Conservation (phyloP, 2,888 invertebrate genomes). For the Drosophila greeni region DNA sequence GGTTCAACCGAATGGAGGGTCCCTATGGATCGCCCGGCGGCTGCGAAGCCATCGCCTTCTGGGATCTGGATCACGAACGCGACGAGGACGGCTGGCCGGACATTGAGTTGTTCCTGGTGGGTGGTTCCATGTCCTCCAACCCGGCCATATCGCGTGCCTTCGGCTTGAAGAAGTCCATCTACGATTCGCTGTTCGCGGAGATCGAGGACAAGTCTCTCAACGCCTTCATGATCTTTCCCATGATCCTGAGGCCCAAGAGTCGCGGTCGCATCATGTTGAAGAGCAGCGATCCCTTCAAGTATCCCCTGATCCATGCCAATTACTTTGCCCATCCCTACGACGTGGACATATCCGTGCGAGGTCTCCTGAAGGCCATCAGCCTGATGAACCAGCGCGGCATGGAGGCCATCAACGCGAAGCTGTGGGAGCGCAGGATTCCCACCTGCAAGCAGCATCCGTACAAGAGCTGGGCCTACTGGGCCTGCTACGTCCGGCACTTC, state of each 20-base stretch:
- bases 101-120: conserved; percentile 84
- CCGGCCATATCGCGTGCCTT: conserved; percentile 79
- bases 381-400: conserved; percentile 80
- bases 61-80: conserved; percentile 81
- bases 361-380: conserved; percentile 81
- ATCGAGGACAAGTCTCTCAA: conserved; percentile 76
- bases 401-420: conserved; percentile 79
- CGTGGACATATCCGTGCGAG: conserved; percentile 82
- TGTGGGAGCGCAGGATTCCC: conserved; percentile 82
- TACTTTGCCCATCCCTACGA: conserved; percentile 84
- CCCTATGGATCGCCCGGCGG: conserved; percentile 81
- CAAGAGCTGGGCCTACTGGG: conserved; percentile 83
- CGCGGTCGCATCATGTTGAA: conserved; percentile 84
- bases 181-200: conserved; percentile 79
- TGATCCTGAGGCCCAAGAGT: conserved; percentile 84
- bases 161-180: conserved; percentile 79
- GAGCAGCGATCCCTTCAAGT: conserved; percentile 82
- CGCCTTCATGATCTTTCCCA: conserved; percentile 82
- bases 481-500: conserved; percentile 82
- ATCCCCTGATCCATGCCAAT: conserved; percentile 85
- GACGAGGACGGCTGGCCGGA: conserved; percentile 82
- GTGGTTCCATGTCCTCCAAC: conserved; percentile 80
- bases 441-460: conserved; percentile 81
- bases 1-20: conserved; percentile 77
- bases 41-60: conserved; percentile 83